Conservation (phyloP, 2,888 invertebrate genomes). For the Agrilus biguttatus region DNA sequence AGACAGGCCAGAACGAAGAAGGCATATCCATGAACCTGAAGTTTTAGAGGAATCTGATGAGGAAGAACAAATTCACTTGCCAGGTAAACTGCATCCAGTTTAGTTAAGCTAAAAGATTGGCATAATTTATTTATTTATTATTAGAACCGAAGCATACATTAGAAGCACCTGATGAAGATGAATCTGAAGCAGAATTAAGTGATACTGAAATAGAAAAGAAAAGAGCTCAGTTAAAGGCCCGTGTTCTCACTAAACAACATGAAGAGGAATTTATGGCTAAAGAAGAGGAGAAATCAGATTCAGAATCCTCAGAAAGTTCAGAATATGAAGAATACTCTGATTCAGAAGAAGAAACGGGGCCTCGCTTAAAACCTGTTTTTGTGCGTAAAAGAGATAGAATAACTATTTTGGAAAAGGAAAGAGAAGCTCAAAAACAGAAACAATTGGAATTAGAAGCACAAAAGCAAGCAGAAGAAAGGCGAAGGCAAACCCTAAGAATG, state of each 20-base stretch:
- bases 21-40: conserved; percentile 57
- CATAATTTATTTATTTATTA: conserved; percentile 4
- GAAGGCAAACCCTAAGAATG: conserved; percentile 74
- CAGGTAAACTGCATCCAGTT: conserved; percentile 13
- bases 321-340: conserved; percentile 79
- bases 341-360: conserved; percentile 80
- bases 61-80: conserved; percentile 32
- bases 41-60: conserved; percentile 45
- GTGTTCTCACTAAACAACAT: conserved; percentile 54
- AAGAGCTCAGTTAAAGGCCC: conserved; percentile 51
- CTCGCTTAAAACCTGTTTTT: conserved; percentile 87
- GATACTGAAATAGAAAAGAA: conserved; percentile 75
- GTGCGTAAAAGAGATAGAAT: conserved; percentile 86
- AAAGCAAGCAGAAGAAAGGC: conserved; percentile 75
- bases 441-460: conserved; percentile 72
- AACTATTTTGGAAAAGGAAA: conserved; percentile 89
- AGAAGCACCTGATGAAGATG: conserved; percentile 35
- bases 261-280: conserved; percentile 59
- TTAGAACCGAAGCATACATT: conserved; percentile 29
- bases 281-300: conserved; percentile 58
- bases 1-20: conserved; percentile 40
- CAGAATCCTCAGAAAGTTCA: conserved; percentile 57
- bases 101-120: conserved; percentile 12
- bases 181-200: conserved; percentile 73
- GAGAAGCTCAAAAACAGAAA: conserved; percentile 70